A percentile compares a stretch with the other conserved stretches of the same genome.
Evolutionary conservation across 2,797 vertebrate genomes (phyloP).

Genomic region (Macrochelys suwanniensis): DNA sequence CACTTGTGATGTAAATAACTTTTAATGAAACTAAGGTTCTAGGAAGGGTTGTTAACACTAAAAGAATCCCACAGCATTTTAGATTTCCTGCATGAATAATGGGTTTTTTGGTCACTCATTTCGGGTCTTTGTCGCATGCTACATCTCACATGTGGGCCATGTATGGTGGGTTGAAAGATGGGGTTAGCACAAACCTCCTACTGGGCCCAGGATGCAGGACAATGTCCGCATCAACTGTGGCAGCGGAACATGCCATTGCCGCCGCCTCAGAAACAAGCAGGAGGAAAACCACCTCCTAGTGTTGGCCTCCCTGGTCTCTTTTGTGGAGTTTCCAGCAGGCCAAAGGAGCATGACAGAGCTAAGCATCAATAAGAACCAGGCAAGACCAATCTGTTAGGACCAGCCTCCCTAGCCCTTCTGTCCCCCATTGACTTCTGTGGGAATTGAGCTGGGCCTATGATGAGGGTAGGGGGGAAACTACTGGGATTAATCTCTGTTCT

Average conservation of each 20-base stretch:
- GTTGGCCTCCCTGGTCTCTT: background rate
- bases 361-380: background rate
- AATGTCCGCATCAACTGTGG: background rate
- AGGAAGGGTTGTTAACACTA: background rate
- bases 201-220: rapidly evolving
- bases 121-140: background rate
- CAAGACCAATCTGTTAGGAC: background rate
- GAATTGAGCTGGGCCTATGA: background rate
- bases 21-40: background rate
- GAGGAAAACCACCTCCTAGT: background rate
- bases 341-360: background rate
- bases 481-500: background rate
- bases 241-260: background rate
- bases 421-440: background rate
- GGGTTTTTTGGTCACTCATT: background rate
- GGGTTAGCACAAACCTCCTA: background rate
- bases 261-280: background rate
- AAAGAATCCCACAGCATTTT: background rate
- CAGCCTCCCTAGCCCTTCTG: background rate
- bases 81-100: background rate
- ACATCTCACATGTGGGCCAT: background rate
- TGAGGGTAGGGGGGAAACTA: background rate
- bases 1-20: background rate
- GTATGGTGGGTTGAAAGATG: rapidly evolving
- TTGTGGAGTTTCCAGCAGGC: background rate